Evolutionary conservation across 2,113 vertebrate species (phyloP), one percentile per base, ranked within the genome.

Genomic region (Taurulus bubalis): DNA sequence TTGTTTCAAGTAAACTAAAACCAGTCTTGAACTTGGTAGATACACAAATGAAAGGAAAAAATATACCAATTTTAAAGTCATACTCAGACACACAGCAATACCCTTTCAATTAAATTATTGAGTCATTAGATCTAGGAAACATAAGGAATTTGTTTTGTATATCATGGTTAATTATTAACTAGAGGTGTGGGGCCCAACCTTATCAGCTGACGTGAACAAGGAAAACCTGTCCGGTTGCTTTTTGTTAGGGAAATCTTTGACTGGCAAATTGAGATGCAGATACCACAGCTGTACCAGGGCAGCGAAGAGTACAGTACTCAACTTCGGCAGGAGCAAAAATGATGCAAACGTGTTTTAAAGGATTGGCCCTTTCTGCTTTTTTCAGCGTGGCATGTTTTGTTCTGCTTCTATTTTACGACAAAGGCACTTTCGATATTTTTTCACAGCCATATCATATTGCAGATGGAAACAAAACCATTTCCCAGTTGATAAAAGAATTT

Each of bases 141-240:
- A 2, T 2, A 26, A 32, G 1, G 18, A 4, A 32, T 4, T n/a
- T n/a, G 4, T 32, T 32, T 32, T 32, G 30, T 32, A 0, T 6
- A 34, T 3, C 2, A 3, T 20, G 4, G 28, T 71, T 7, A 38
- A 56, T 75, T 26, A 73, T 67, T 49, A 73, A 72, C 20, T 4
- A 30, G 16, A 58, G n/a, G 51, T 75, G 24, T 14, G 2, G 12
- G 2, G 3, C 6, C n/a, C 51, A 58, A 24, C 68, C 74, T 70
- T 22, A 66, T 49, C 47, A 28, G 30, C 26, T 80, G 40, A 36
- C 63, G 0, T 34, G 24, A 76, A 82, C 45, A 75, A 85, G 87
- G 87, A 87, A 89, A 92, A 90, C 82, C 62, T 49, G 79, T 68
- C 49, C 26, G 58, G 71, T 40, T 2, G 60, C 66, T 77, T 15